Evolutionary conservation across 2,797 vertebrate genomes (phyloP).

Genomic region (Megaceryle alcyon): DNA sequence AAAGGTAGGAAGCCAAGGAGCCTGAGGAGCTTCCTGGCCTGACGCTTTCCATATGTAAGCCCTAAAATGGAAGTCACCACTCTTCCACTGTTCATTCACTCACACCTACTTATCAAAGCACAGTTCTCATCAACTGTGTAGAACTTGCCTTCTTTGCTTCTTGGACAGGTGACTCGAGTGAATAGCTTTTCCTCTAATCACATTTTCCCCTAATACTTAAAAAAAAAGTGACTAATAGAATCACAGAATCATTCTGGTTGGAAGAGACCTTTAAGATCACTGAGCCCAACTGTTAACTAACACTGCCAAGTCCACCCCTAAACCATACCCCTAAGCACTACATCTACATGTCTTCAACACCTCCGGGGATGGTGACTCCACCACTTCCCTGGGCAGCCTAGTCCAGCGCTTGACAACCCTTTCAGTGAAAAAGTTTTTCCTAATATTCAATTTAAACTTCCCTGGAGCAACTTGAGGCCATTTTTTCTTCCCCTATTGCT

Average conservation of each 20-base stretch:
- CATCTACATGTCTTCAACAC: not conserved
- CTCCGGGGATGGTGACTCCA: not conserved
- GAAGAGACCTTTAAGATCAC: not conserved
- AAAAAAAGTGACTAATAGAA: not conserved
- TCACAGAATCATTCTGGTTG: not conserved
- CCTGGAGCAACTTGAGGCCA: not conserved
- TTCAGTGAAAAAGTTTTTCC: not conserved
- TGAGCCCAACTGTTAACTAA: not conserved
- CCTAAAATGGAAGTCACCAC: not conserved
- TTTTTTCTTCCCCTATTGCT: not conserved
- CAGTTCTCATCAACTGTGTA: not conserved
- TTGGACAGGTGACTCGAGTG: not conserved
- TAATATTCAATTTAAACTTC: not conserved
- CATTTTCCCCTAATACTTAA: not conserved
- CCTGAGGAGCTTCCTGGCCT: not conserved
- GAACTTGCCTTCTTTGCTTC: not conserved
- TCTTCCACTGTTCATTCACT: not conserved
- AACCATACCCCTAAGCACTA: not conserved
- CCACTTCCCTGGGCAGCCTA: not conserved
- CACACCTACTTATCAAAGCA: not conserved
- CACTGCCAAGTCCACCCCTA: not conserved
- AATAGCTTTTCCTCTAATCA: not conserved
- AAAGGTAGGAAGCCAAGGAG: not conserved
- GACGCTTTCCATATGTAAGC: not conserved
- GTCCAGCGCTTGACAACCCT: not conserved